Conservation (phyloP, 2,888 invertebrate genomes). For the Synergus umbraculus region DNA sequence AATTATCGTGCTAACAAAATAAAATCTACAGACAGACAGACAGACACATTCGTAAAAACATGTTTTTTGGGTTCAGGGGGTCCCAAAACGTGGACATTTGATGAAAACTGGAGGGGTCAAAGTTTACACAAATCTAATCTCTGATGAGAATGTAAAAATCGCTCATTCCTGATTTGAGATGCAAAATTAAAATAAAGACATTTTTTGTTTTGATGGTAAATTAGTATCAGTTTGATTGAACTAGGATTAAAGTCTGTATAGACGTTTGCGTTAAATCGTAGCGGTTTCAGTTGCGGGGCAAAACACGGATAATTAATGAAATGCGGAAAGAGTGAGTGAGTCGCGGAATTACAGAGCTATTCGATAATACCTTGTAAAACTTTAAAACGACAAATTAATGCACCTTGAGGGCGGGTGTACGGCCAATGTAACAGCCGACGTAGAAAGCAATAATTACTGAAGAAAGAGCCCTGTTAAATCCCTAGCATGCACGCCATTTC, state of each 20-base stretch:
- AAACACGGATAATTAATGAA: background rate
- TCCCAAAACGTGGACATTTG: too few species aligned
- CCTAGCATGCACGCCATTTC: constrained; percentile 20
- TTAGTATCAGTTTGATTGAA: background rate
- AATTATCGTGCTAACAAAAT: too few species aligned
- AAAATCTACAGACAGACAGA: too few species aligned
- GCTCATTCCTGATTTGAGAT: too few species aligned
- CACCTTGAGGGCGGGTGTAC: background rate
- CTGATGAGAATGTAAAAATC: too few species aligned
- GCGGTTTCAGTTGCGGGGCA: background rate
- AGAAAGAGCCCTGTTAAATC: constrained; percentile 52
- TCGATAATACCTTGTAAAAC: constrained; percentile 6
- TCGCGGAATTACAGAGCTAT: background rate
- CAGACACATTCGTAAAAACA: too few species aligned
- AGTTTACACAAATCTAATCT: too few species aligned
- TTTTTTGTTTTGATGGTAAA: background rate
- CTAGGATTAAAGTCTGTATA: background rate
- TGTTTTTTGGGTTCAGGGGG: too few species aligned
- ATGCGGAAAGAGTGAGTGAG: background rate
- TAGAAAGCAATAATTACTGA: constrained; percentile 52
- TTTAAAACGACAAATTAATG: constrained; percentile 31
- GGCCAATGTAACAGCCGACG: background rate
- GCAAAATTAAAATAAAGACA: too few species aligned
- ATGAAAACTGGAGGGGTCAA: too few species aligned
- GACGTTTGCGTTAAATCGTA: background rate